These are phyloP conservation scores for Heterodera filipjevi DNA, from an alignment of 2,888 invertebrate species.

Conservation along the genomic window DNA sequence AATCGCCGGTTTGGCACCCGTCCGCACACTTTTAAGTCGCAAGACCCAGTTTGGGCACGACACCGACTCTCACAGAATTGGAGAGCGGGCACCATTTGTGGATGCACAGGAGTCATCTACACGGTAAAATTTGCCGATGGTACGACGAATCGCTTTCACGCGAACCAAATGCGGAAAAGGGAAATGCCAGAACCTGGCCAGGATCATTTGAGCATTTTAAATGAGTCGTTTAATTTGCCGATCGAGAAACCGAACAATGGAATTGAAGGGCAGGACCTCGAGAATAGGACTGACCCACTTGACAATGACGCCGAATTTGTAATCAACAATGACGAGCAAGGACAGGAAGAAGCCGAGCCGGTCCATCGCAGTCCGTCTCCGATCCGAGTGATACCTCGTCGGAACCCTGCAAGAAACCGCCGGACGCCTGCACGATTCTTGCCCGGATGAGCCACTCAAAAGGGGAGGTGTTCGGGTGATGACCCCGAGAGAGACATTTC, in stretches of 20 bases:
- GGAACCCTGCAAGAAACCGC: neutral
- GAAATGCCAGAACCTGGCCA: neutral
- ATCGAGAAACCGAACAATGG: neutral
- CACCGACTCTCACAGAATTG: constrained; percentile 5
- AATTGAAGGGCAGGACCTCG: neutral
- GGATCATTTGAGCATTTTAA: neutral
- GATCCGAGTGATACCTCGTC: neutral
- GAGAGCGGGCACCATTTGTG: neutral
- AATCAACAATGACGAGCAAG: neutral
- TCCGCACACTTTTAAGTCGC: neutral
- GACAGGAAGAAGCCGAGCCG: neutral
- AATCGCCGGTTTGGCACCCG: neutral
- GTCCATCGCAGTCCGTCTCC: neutral
- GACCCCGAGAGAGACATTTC: no score
- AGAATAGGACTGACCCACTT: neutral
- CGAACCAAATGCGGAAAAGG: neutral
- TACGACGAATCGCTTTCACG: neutral
- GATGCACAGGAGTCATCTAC: neutral
- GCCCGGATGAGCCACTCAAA: neutral
- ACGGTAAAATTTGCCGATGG: neutral
- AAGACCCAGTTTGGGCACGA: neutral
- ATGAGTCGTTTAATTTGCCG: neutral
- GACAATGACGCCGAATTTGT: neutral
- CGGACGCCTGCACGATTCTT: neutral
- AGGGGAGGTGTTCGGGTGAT: constrained; percentile 18